Conservation (phyloP, 2,113 vertebrate species). For the Pao palembangensis region DNA sequence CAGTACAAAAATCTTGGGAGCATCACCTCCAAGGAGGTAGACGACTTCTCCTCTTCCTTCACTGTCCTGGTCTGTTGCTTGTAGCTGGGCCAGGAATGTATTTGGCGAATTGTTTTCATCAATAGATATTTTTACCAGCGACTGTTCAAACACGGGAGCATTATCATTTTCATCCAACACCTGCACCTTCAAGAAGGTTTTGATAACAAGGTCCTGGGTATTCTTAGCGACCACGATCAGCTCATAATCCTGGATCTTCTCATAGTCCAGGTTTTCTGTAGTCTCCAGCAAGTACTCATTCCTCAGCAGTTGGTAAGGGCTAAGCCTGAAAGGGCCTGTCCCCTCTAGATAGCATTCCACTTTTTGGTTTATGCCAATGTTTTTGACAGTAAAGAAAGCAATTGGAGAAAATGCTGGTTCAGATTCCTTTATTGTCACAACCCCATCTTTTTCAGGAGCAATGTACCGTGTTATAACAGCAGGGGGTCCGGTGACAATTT, state of each 20-base stretch:
- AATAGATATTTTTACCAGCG: slow-evolving; percentile 84
- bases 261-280: slow-evolving; percentile 86
- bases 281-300: slow-evolving; percentile 95
- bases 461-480: slow-evolving; percentile 88
- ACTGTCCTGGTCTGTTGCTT: slow-evolving; percentile 90
- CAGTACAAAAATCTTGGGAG: slow-evolving; percentile 85
- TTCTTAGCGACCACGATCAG: slow-evolving; percentile 84
- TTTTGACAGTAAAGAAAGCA: slow-evolving; percentile 93
- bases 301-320: slow-evolving; percentile 83
- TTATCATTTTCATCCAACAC: slow-evolving; percentile 95
- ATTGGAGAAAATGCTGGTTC: slow-evolving; percentile 88
- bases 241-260: slow-evolving; percentile 83
- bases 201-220: slow-evolving; percentile 75
- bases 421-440: slow-evolving; percentile 88
- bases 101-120: slow-evolving; percentile 93
- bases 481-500: slow-evolving; percentile 83
- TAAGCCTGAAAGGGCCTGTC: slow-evolving; percentile 85
- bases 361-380: slow-evolving; percentile 79
- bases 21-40: slow-evolving; percentile 88
- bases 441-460: slow-evolving; percentile 83
- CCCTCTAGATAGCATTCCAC: slow-evolving; percentile 87
- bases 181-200: slow-evolving; percentile 82
- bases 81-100: slow-evolving; percentile 85
- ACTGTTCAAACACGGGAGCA: slow-evolving; percentile 86
- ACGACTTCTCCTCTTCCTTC: slow-evolving; percentile 82